Percentiles rank a stretch among this genome's conserved stretches.
phyloP scores from a whole-genome alignment of 2,888 invertebrate genomes.

The Rambutsinella grinnellia region DNA sequence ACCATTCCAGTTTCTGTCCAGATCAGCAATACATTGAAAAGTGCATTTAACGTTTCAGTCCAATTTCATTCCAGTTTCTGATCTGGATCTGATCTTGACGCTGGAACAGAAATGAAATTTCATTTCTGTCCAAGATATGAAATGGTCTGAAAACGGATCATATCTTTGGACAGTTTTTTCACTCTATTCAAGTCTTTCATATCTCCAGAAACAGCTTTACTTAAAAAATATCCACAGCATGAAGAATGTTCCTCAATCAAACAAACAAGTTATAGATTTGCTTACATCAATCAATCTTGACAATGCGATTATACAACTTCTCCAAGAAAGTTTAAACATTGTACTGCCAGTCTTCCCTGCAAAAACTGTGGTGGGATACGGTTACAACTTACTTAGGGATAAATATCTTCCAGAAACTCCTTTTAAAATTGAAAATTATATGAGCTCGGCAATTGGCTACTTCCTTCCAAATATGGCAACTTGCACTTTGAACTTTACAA shows the following conservation, averaged over 20 bases:
- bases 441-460: conserved; percentile 33
- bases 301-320: conserved; percentile 11
- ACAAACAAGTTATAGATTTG: conserved; percentile 27
- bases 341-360: conserved; percentile 23
- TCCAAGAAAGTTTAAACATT: conserved; percentile 32
- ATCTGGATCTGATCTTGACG: no score
- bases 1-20: no score
- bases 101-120: no score
- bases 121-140: no score
- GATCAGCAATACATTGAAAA: no score
- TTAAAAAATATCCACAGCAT: conserved; percentile 13
- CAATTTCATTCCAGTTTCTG: no score
- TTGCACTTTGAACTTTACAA: neutral
- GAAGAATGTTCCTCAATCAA: conserved; percentile 35
- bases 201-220: conserved; percentile 43
- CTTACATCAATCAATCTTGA: conserved; percentile 24
- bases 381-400: conserved; percentile 40
- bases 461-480: conserved; percentile 23
- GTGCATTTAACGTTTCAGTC: no score
- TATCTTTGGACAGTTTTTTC: no score
- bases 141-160: no score
- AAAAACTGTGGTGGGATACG: conserved; percentile 19
- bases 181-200: no score
- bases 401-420: conserved; percentile 9
- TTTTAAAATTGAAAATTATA: conserved; percentile 5